These are phyloP conservation scores for Alexandromys fortis DNA, from an alignment of 2,113 vertebrate genomes.

Conservation along the genomic window DNA sequence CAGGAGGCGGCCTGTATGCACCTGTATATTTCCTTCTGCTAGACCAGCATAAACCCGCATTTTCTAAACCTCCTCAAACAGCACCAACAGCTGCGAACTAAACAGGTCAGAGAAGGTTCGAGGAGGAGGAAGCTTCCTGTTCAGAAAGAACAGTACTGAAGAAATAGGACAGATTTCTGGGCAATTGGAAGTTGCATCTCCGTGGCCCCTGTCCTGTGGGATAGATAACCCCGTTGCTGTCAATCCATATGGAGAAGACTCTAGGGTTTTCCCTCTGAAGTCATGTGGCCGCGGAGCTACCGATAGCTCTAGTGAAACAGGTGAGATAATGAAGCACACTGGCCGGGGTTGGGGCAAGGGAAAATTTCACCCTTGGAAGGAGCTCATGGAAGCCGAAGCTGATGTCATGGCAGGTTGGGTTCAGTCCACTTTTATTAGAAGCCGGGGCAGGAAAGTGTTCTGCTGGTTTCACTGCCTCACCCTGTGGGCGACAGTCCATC, in stretches of 20 bases:
- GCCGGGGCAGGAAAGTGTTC: neutral
- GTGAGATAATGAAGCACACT: neutral
- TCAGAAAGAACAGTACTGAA: neutral
- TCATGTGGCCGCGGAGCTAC: neutral
- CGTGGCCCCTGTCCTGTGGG: neutral
- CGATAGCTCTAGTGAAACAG: neutral
- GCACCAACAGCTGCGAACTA: neutral
- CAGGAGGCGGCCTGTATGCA: neutral
- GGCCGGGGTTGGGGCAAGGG: neutral
- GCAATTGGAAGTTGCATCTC: neutral
- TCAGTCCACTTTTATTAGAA: neutral
- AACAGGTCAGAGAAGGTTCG: neutral
- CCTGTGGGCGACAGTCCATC: neutral
- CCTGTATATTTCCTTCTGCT: neutral
- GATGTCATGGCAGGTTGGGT: neutral
- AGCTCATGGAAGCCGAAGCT: neutral
- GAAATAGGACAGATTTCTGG: neutral
- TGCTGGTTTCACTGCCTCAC: neutral
- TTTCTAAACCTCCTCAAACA: neutral
- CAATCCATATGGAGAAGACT: neutral
- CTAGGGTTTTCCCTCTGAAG: neutral
- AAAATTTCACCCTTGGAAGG: neutral
- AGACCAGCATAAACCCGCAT: neutral
- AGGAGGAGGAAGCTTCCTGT: neutral
- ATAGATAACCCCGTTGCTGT: no score